phyloP scores from a whole-genome alignment of 2,888 invertebrate genomes.

The Drosophila tripunctata region DNA sequence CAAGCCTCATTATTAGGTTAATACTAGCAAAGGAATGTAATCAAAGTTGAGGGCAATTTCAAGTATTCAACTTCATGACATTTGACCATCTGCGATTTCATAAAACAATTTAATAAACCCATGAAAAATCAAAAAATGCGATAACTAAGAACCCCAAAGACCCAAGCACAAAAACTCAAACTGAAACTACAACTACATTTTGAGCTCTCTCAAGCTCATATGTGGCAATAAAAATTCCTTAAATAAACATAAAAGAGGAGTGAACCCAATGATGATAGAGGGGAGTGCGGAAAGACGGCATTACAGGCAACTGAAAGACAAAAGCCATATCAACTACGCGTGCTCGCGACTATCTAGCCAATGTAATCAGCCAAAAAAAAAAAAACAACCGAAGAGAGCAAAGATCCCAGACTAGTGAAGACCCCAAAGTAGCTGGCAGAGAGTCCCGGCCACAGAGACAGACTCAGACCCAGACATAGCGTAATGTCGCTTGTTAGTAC shows the following conservation, averaged over 20 bases:
- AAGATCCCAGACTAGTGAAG: constrained; percentile 44
- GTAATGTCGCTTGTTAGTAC: constrained; percentile 78
- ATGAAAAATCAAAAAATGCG: constrained; percentile 78
- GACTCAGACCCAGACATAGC: constrained; percentile 11
- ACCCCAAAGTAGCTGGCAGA: constrained; percentile 31
- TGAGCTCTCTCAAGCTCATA: constrained; percentile 16
- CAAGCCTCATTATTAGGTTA: constrained; percentile 42
- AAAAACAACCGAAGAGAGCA: constrained; percentile 21
- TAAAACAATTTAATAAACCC: constrained; percentile 75
- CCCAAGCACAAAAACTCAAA: constrained; percentile 16
- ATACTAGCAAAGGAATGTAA: constrained; percentile 48
- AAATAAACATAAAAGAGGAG: constrained; percentile 61
- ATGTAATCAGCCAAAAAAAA: constrained; percentile 49
- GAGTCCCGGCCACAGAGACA: constrained; percentile 6
- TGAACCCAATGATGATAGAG: not conserved
- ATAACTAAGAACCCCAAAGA: constrained; percentile 49
- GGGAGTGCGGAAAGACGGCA: not conserved
- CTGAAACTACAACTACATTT: constrained; percentile 8
- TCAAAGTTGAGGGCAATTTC: constrained; percentile 58
- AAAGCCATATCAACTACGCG: constrained; percentile 67
- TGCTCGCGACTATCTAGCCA: constrained; percentile 58
- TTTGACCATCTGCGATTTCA: constrained; percentile 62
- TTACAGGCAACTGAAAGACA: constrained; percentile 15
- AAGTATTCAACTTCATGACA: constrained; percentile 56
- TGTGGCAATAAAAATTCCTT: constrained; percentile 69